A percentile compares a stretch with the other conserved stretches of the same genome.
Evolutionary conservation across 2,113 vertebrate genomes (phyloP).

Genomic region (Montifringilla adamsi): DNA sequence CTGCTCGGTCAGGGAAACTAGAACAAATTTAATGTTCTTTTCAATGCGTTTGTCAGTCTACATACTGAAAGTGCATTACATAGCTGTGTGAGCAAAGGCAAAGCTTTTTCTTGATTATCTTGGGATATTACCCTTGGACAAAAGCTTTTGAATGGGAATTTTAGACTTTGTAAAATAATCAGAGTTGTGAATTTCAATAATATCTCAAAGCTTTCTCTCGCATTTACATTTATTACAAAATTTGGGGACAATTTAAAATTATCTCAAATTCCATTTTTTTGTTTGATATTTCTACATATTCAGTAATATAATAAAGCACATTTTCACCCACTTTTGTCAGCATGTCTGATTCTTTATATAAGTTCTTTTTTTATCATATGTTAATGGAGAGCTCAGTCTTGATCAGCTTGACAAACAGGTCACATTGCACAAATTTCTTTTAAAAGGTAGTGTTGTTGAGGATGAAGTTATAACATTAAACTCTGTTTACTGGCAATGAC

Average conservation of each 20-base stretch:
- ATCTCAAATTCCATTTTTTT: background rate
- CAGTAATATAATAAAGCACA: background rate
- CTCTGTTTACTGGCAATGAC: background rate
- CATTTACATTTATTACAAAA: background rate
- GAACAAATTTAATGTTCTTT: background rate
- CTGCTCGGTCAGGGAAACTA: background rate
- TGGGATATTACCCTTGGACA: background rate
- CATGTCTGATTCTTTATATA: background rate
- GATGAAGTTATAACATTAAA: background rate
- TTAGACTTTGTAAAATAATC: background rate
- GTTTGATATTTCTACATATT: background rate
- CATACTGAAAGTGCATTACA: background rate
- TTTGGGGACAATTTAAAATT: background rate
- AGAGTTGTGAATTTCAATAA: background rate
- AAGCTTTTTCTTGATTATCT: background rate
- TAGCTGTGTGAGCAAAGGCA: background rate
- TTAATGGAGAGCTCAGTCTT: background rate
- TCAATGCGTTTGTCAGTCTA: background rate
- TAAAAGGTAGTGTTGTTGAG: background rate
- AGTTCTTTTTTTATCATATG: background rate
- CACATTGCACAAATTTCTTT: background rate
- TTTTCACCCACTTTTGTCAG: background rate
- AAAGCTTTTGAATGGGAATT: background rate
- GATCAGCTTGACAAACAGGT: background rate
- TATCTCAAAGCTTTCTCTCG: background rate